Conservation (phyloP, 1,140 invertebrate genomes). For the Dendroctonus valens region DNA sequence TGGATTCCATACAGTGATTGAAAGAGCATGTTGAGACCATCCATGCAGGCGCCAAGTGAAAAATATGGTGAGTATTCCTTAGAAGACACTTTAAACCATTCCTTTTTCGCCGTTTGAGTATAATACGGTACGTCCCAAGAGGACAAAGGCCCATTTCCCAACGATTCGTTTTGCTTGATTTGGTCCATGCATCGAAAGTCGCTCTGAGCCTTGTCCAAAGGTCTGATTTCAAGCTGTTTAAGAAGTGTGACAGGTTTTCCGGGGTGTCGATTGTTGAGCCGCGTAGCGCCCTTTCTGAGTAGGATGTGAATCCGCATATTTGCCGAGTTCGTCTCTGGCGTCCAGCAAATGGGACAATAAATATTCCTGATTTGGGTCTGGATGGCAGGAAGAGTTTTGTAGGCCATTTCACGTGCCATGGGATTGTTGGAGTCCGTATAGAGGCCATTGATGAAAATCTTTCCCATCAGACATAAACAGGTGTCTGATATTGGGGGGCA, state of each 20-base stretch:
- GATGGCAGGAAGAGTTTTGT: conserved; percentile 81
- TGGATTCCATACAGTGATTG: conserved; percentile 77
- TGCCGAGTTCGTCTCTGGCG: conserved; percentile 71
- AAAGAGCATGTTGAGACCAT: conserved; percentile 86
- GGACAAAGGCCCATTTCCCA: conserved; percentile 56
- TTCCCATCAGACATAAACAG: conserved; percentile 58
- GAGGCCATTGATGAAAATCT: conserved; percentile 73
- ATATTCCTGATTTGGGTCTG: conserved; percentile 74
- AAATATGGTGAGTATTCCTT: conserved; percentile 85
- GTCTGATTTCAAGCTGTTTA: conserved; percentile 72
- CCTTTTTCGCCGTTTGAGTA: conserved; percentile 67
- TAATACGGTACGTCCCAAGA: conserved; percentile 88
- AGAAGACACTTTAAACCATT: conserved; percentile 65
- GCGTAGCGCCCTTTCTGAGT: conserved; percentile 83
- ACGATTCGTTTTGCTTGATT: conserved; percentile 65
- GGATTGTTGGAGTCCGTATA: conserved; percentile 80
- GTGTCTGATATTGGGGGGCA: conserved; percentile 66
- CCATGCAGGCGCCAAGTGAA: conserved; percentile 93
- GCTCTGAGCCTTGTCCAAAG: conserved; percentile 61
- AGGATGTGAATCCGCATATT: conserved; percentile 84
- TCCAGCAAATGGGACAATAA: conserved; percentile 71
- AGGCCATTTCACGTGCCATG: conserved; percentile 82
- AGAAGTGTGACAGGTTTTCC: conserved; percentile 74
- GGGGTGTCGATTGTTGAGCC: conserved; percentile 84
- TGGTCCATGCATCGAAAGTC: conserved; percentile 74